Evolutionary conservation across 2,113 vertebrate species (phyloP), one percentile per base, ranked within the genome.

Genomic region (Castor canadensis): DNA sequence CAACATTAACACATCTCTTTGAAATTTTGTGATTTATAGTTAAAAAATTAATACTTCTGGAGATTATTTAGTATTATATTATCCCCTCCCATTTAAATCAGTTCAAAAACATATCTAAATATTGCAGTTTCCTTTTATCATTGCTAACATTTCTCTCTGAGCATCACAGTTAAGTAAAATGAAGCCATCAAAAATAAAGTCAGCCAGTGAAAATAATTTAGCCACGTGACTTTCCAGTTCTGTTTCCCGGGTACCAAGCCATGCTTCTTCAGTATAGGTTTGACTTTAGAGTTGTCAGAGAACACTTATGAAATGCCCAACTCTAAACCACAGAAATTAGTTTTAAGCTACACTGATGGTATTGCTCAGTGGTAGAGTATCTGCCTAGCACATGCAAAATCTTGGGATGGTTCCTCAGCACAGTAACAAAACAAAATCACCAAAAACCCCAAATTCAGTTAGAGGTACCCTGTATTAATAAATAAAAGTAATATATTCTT

Each of bases 111-210:
- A 52, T 60, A 84, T 16, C 88, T 82, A 89, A 77, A 45, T 40
- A 91, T 11, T 88, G 9, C 17, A 87, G 45, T 30, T 92, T 40
- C 35, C 32, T 81, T 93, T 93, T 58, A 72, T 73, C 69, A 95
- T 47, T 81, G 83, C 10, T 95, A 85, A 89, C 28, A 95, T 90
- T 67, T 85, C 60, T 92, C 58, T 92, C 75, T 73, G 22, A 81
- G 56, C 52, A 52, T 45, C 35, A 76, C 9, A 94, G 83, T 19
- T 83, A 91, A 87, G 87, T 58, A 85, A 91, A 95, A 67, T 40
- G 81, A 97, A 43, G 62, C 58, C 38, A 91, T 3, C 79, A 52
- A 89, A 96, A 94, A 92, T 77, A 60, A 96, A 92, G 83, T 28
- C 54, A 17, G 62, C 20, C 71, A 64, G 62, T 72, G 72, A 93